These are phyloP conservation scores for Myotis yumanensis DNA, from an alignment of 2,113 vertebrate species.

Conservation along the genomic window DNA sequence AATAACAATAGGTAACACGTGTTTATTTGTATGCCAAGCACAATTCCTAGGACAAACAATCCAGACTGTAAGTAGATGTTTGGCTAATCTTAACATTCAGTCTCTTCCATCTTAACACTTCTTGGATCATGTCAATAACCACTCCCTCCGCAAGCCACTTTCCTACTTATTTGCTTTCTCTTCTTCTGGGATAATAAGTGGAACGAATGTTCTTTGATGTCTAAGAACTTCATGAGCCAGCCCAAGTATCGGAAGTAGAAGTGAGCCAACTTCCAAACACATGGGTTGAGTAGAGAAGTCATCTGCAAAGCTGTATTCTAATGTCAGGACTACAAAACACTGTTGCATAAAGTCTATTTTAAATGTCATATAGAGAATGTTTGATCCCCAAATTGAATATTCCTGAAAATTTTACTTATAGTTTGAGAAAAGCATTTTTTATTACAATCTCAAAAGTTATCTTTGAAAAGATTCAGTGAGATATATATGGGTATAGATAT, in stretches of 20 bases:
- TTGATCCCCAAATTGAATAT: neutral
- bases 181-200: neutral
- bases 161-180: neutral
- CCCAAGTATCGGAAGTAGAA: neutral
- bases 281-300: neutral
- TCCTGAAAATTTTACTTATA: neutral
- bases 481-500: neutral
- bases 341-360: neutral
- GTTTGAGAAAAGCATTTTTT: neutral
- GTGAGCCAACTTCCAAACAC: neutral
- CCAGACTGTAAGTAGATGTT: neutral
- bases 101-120: neutral
- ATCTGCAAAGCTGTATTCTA: neutral
- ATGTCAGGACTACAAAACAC: neutral
- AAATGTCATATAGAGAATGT: neutral
- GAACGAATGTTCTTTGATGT: neutral
- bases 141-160: neutral
- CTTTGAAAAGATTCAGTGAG: constrained; percentile 16
- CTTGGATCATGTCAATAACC: neutral
- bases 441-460: neutral
- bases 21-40: neutral
- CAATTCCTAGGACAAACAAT: neutral
- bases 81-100: neutral
- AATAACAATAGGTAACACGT: neutral
- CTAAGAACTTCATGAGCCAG: neutral